Conservation (phyloP, 2,113 vertebrate genomes). For the Zosterops borbonicus region DNA sequence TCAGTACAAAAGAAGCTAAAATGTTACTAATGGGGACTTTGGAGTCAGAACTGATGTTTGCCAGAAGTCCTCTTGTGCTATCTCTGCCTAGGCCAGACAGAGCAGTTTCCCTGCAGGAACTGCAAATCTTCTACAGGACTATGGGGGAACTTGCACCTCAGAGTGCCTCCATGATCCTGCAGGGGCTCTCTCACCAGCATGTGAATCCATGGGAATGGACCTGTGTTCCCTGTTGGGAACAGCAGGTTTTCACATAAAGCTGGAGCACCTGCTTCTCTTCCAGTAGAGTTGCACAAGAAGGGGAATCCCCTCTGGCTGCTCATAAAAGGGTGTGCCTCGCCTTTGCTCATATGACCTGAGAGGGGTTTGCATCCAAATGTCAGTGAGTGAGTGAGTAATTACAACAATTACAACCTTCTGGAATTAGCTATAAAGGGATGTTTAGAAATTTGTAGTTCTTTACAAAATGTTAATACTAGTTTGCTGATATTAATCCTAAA, state of each 20-base stretch:
- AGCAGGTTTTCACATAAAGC: not conserved
- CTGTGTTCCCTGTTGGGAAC: not conserved
- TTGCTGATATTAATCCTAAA: not conserved
- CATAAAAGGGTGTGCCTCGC: not conserved
- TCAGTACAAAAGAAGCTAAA: not conserved
- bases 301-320: not conserved
- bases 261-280: not conserved
- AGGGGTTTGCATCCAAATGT: not conserved
- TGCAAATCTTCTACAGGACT: too few relatives aligned
- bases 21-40: not conserved
- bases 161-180: not conserved
- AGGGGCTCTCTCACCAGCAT: not conserved
- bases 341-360: not conserved
- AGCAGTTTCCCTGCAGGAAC: not conserved
- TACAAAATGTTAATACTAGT: not conserved
- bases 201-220: not conserved
- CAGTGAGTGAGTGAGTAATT: not conserved
- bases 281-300: not conserved
- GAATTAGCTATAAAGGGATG: not conserved
- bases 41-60: not conserved
- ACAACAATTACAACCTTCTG: not conserved
- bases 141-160: rapidly evolving
- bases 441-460: not conserved
- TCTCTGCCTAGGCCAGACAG: not conserved
- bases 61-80: not conserved